A percentile compares a stretch with the other conserved stretches of the same genome.
phyloP scores from a whole-genome alignment of 2,797 vertebrate genomes.

The Fratercula arctica region DNA sequence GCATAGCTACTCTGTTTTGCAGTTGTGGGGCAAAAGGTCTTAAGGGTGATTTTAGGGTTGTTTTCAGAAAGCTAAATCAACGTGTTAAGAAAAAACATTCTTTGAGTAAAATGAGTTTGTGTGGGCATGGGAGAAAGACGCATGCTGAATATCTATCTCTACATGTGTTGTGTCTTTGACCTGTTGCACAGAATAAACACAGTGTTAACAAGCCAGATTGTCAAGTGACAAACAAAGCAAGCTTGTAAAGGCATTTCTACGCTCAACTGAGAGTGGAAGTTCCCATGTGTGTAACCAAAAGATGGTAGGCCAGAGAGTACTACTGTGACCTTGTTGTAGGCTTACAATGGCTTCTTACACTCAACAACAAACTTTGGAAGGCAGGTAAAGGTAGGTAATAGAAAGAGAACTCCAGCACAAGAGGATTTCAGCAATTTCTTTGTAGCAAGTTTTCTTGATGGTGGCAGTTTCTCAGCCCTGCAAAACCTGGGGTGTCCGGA shows the following conservation, averaged over 20 bases:
- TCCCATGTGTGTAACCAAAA: background rate
- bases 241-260: background rate
- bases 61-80: slow-evolving; percentile 13
- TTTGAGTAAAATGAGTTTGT: background rate
- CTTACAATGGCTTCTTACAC: background rate
- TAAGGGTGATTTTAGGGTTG: background rate
- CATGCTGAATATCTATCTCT: background rate
- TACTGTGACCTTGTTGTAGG: background rate
- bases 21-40: background rate
- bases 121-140: background rate
- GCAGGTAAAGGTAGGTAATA: background rate
- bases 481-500: background rate
- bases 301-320: background rate
- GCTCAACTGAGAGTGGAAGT: background rate
- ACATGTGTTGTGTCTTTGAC: background rate
- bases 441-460: background rate
- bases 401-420: background rate
- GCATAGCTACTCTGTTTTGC: background rate
- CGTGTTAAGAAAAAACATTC: background rate
- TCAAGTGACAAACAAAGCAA: slow-evolving; percentile 2
- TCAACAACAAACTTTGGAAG: background rate
- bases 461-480: background rate
- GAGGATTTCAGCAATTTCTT: slow-evolving; percentile 3
- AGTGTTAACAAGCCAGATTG: background rate
- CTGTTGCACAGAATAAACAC: slow-evolving; percentile 21